phyloP scores from a whole-genome alignment of 2,797 vertebrate species.

The Dallia pectoralis region DNA sequence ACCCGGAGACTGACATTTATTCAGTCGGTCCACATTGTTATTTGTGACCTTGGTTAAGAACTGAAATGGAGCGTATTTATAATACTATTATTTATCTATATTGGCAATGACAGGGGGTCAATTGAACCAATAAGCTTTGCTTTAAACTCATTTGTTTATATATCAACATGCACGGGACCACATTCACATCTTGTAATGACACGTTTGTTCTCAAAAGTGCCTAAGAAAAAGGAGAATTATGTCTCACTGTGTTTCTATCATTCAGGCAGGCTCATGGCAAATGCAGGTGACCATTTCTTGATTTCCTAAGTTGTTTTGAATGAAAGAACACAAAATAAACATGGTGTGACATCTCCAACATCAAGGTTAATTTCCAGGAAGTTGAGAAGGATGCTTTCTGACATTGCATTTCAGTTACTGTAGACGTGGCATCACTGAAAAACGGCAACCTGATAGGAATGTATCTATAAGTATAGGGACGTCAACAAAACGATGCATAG shows the following conservation, averaged over 20 bases:
- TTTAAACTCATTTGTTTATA: slow-evolving; percentile 1
- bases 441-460: too few species aligned
- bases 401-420: slow-evolving; percentile 24
- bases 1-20: slow-evolving; percentile 37
- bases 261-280: too few species aligned
- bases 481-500: too few species aligned
- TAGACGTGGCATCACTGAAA: neutral
- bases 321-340: neutral
- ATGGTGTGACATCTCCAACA: neutral
- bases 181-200: neutral
- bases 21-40: slow-evolving; percentile 38
- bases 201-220: too few species aligned
- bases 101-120: slow-evolving; percentile 16
- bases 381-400: slow-evolving; percentile 28
- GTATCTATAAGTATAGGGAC: too few species aligned
- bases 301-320: too few species aligned
- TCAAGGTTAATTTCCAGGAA: slow-evolving; percentile 19
- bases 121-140: slow-evolving; percentile 24
- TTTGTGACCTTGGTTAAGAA: slow-evolving; percentile 38
- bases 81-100: slow-evolving; percentile 37
- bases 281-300: too few species aligned
- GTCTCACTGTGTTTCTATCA: neutral
- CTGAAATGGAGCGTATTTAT: slow-evolving; percentile 51
- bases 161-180: neutral
- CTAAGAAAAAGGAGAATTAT: too few species aligned